These are phyloP conservation scores for Diogma glabrata DNA, from an alignment of 2,888 invertebrate species.

Conservation along the genomic window DNA sequence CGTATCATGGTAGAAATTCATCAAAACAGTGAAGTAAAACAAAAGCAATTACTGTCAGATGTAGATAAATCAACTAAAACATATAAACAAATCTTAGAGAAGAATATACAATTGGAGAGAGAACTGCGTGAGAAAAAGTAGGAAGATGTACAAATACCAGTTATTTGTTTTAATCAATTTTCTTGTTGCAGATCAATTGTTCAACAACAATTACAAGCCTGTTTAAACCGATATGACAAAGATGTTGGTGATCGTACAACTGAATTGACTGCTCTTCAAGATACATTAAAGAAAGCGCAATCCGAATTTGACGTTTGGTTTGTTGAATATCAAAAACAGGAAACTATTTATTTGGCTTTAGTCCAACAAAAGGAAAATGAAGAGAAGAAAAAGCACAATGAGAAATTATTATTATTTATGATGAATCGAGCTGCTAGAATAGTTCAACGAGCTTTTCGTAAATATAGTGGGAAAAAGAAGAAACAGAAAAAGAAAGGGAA, in stretches of 20 bases:
- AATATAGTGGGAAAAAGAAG: slow-evolving; percentile 23
- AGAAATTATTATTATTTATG: slow-evolving; percentile 27
- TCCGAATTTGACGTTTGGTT: slow-evolving; percentile 24
- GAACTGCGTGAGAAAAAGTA: slow-evolving; percentile 29
- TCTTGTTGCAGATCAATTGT: slow-evolving; percentile 25
- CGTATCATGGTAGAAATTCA: slow-evolving; percentile 21
- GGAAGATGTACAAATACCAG: slow-evolving; percentile 8
- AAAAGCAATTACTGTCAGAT: slow-evolving; percentile 23
- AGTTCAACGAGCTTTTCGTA: slow-evolving; percentile 29
- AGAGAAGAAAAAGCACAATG: slow-evolving; percentile 24
- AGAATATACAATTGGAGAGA: slow-evolving; percentile 23
- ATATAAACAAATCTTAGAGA: slow-evolving; percentile 20
- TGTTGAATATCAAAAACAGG: slow-evolving; percentile 23
- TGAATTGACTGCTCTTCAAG: slow-evolving; percentile 25
- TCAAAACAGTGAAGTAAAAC: slow-evolving; percentile 21
- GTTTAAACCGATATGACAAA: slow-evolving; percentile 30
- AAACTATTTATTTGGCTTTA: slow-evolving; percentile 25
- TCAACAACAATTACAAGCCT: slow-evolving; percentile 26
- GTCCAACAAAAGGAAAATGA: slow-evolving; percentile 22
- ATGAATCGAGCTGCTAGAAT: slow-evolving; percentile 29
- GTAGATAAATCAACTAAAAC: slow-evolving; percentile 19
- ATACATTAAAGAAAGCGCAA: slow-evolving; percentile 21
- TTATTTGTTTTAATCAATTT: slow-evolving; percentile 3
- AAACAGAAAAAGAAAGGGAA: slow-evolving; percentile 21
- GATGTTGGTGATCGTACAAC: slow-evolving; percentile 28